Percentiles rank a stretch among this genome's conserved stretches.
Evolutionary conservation across 1,140 invertebrate species (phyloP).

Genomic region (Sarcophaga peregrina): DNA sequence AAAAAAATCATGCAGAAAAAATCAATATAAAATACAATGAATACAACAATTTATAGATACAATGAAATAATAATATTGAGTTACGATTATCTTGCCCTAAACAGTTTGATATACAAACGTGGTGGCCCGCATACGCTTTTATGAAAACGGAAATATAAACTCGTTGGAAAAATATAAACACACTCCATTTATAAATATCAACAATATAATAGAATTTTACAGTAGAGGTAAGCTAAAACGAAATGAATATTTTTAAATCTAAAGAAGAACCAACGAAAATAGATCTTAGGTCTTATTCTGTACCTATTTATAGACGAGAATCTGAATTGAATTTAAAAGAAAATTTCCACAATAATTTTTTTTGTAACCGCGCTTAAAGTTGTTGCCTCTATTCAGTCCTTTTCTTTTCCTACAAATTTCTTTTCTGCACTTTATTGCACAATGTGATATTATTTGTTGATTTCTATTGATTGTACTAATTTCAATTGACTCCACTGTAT

Average conservation of each 20-base stretch:
- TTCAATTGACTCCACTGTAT: too few species aligned
- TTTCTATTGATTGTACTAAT: too few species aligned
- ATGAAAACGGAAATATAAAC: background rate
- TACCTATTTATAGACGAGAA: too few species aligned
- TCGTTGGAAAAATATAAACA: background rate
- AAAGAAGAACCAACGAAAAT: too few species aligned
- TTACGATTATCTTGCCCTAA: conserved; percentile 7
- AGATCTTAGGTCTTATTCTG: too few species aligned
- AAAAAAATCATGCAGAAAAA: background rate
- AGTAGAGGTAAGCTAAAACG: background rate
- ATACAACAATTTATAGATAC: background rate
- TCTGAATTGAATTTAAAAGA: too few species aligned
- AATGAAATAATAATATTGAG: conserved; percentile 25
- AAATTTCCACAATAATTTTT: too few species aligned
- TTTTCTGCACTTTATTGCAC: too few species aligned
- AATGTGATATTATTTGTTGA: too few species aligned
- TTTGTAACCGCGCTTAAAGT: too few species aligned
- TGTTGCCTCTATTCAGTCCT: too few species aligned
- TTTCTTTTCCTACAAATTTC: too few species aligned
- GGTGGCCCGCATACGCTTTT: background rate
- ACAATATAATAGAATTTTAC: background rate
- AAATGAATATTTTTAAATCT: background rate
- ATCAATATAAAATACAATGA: background rate
- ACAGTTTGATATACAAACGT: background rate
- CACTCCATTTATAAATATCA: background rate